Evolutionary conservation across 2,113 vertebrate species (phyloP).

Genomic region (Collichthys lucidus): DNA sequence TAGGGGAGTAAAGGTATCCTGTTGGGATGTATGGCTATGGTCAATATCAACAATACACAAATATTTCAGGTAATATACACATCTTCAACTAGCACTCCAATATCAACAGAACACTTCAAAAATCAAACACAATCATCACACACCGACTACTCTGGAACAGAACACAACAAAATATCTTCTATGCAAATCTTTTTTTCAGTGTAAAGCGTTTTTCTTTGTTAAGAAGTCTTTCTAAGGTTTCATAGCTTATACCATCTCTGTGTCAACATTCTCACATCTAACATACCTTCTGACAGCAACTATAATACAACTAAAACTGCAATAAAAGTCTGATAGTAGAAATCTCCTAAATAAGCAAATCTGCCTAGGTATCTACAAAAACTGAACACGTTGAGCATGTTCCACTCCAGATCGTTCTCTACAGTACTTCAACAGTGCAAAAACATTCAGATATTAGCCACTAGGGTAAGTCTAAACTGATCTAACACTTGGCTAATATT

Average conservation of each 20-base stretch:
- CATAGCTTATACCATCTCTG: conserved; percentile 71
- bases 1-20: conserved; percentile 2
- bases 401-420: conserved; percentile 46
- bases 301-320: conserved; percentile 58
- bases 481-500: conserved; percentile 41
- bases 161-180: conserved; percentile 48
- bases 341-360: conserved; percentile 46
- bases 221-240: conserved; percentile 62
- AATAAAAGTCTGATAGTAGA: conserved; percentile 36
- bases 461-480: conserved; percentile 16
- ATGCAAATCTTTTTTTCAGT: conserved; percentile 64
- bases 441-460: conserved; percentile 52
- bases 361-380: conserved; percentile 50
- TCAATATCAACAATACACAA: conserved; percentile 33
- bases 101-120: conserved; percentile 48
- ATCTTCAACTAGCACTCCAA: conserved; percentile 47
- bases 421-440: conserved; percentile 82
- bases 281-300: conserved; percentile 44
- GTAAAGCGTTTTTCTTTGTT: conserved; percentile 53
- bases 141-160: conserved; percentile 47
- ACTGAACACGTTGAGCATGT: conserved; percentile 34
- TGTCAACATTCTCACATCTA: conserved; percentile 51
- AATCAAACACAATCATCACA: conserved; percentile 49
- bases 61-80: conserved; percentile 44
- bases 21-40: conserved; percentile 25